A percentile compares a stretch with the other conserved stretches of the same genome.
These are phyloP conservation scores for Lucilia sericata DNA, from an alignment of 1,140 invertebrate genomes.

Conservation along the genomic window DNA sequence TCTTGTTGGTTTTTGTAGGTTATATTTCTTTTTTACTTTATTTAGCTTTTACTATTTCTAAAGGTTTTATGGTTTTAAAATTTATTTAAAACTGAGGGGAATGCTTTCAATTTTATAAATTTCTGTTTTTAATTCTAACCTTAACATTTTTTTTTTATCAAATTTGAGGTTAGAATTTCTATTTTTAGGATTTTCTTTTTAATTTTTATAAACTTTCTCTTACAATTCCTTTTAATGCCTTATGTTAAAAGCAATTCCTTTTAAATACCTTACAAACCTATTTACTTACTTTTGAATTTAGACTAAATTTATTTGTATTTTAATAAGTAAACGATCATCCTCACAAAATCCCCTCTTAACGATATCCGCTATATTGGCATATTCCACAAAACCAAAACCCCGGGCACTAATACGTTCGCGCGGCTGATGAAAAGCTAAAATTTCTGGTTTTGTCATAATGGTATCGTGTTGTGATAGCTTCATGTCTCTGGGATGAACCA, in stretches of 20 bases:
- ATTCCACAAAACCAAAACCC: constrained; percentile 83
- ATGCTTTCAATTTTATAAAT: no score
- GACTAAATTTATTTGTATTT: constrained; percentile 72
- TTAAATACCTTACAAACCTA: no score
- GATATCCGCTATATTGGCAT: constrained; percentile 77
- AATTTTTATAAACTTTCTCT: no score
- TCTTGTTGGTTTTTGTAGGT: neutral
- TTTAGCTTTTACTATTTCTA: no score
- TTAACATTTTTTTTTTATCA: no score
- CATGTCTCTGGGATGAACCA: constrained; percentile 75
- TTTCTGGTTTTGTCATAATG: constrained; percentile 78
- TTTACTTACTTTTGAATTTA: constrained; percentile 41
- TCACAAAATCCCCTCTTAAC: constrained; percentile 74
- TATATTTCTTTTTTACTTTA: neutral
- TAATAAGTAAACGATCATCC: constrained; percentile 74
- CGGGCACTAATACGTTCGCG: constrained; percentile 75
- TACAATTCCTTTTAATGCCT: no score
- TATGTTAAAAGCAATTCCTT: no score
- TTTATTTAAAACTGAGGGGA: no score
- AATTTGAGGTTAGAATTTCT: no score
- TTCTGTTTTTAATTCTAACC: no score
- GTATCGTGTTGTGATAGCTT: constrained; percentile 76
- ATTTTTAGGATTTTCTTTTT: no score
- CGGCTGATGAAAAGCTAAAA: constrained; percentile 80
- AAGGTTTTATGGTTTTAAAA: neutral